Evolutionary conservation across 2,888 invertebrate genomes (phyloP).

Genomic region (Cephus pygmeus): DNA sequence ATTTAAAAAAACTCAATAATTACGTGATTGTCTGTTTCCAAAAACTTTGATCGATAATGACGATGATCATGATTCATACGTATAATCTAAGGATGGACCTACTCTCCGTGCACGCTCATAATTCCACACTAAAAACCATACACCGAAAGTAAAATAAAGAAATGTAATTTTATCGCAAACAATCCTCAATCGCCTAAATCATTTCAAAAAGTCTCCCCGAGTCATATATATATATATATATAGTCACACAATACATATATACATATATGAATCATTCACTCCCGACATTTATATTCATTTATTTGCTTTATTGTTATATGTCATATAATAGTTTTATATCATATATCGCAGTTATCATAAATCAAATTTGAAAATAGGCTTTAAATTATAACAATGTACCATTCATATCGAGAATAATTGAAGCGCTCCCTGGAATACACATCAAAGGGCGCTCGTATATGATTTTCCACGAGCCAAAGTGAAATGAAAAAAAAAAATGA

Average conservation of each 20-base stretch:
- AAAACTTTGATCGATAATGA: neutral
- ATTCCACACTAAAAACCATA: neutral
- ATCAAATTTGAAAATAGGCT: slow-evolving; percentile 62
- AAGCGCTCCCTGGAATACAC: slow-evolving; percentile 55
- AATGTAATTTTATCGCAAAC: neutral
- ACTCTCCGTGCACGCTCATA: neutral
- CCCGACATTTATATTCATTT: slow-evolving; percentile 41
- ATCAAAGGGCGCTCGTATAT: slow-evolving; percentile 39
- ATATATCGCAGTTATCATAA: slow-evolving; percentile 60
- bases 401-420: slow-evolving; percentile 50
- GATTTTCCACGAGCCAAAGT: slow-evolving; percentile 44
- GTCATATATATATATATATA: neutral
- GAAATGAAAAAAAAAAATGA: slow-evolving; percentile 21
- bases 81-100: neutral
- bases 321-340: slow-evolving; percentile 60
- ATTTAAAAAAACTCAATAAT: neutral
- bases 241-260: neutral
- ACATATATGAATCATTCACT: neutral
- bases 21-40: neutral
- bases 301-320: slow-evolving; percentile 61
- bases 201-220: neutral
- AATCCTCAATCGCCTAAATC: neutral
- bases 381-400: slow-evolving; percentile 59
- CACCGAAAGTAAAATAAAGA: neutral
- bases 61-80: neutral